phyloP scores from a whole-genome alignment of 1,140 invertebrate genomes.

The Bombus superbus region DNA sequence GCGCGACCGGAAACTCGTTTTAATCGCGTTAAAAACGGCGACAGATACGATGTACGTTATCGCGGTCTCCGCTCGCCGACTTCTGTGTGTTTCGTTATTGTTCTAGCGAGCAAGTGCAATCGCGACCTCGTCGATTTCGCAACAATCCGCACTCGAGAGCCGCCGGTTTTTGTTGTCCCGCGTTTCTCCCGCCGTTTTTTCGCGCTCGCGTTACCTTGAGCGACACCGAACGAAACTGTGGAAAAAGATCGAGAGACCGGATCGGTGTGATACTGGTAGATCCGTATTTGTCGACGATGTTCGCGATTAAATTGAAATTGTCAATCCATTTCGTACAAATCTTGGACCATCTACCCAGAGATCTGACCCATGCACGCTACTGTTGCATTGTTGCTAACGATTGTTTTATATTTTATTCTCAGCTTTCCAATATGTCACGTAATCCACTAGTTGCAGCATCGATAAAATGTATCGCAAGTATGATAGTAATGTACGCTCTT shows the following conservation, averaged over 20 bases:
- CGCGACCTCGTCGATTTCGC: constrained; percentile 16
- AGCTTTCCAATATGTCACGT: too few relatives aligned
- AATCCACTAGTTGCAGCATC: too few relatives aligned
- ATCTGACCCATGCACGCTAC: not conserved
- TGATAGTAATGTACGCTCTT: too few relatives aligned
- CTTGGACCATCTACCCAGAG: not conserved
- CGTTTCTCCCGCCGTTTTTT: constrained; percentile 21
- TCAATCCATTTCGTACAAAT: not conserved
- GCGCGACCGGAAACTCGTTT: not conserved
- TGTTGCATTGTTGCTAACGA: not conserved
- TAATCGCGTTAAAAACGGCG: not conserved
- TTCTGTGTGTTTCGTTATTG: constrained; percentile 25
- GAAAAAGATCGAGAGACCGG: not conserved
- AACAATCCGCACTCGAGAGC: constrained; percentile 2
- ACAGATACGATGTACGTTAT: not conserved
- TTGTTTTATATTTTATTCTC: not conserved
- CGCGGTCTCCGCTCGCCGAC: not conserved
- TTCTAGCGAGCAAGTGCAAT: constrained; percentile 20
- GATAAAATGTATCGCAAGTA: too few relatives aligned
- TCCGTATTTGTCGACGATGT: not conserved
- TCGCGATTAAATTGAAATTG: not conserved
- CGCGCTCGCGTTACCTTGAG: constrained; percentile 14
- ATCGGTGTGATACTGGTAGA: not conserved
- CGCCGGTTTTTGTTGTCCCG: not conserved
- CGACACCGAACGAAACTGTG: not conserved